phyloP scores from a whole-genome alignment of 1,140 invertebrate genomes.

The Latrodectus geometricus region DNA sequence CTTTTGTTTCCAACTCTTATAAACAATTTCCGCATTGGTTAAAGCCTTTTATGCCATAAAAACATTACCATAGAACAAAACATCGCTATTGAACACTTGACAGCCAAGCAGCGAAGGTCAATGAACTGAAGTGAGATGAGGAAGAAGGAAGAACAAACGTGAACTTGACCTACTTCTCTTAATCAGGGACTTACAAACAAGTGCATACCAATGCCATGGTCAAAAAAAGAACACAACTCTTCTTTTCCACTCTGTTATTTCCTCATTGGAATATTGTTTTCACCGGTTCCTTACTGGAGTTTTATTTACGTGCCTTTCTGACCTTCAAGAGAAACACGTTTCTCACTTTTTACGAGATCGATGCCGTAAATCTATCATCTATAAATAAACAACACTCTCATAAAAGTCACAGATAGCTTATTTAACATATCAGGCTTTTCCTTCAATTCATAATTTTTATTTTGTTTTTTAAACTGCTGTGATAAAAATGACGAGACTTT shows the following conservation, averaged over 20 bases:
- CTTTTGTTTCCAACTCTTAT: no score
- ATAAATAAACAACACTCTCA: not conserved
- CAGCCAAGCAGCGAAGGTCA: conserved; percentile 32
- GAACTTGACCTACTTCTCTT: conserved; percentile 45
- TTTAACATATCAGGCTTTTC: no score
- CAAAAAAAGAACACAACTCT: conserved; percentile 19
- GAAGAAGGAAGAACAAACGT: conserved; percentile 52
- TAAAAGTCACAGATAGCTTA: no score
- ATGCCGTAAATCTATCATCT: not conserved
- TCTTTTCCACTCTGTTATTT: conserved; percentile 26
- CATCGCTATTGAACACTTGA: not conserved
- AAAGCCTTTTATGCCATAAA: no score
- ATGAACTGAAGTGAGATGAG: conserved; percentile 52
- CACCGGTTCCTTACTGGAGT: not conserved
- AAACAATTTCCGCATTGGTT: no score
- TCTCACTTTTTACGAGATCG: conserved; percentile 8
- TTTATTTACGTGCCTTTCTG: conserved; percentile 7
- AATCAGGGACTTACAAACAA: conserved; percentile 50
- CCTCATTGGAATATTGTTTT: conserved; percentile 36
- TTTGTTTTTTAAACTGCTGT: no score
- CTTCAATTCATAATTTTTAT: no score
- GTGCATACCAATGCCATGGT: conserved; percentile 48
- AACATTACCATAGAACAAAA: not conserved
- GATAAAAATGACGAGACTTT: no score
- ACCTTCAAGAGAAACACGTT: conserved; percentile 9